phyloP scores from a whole-genome alignment of 2,797 vertebrate species.

The Anguilla megastoma region DNA sequence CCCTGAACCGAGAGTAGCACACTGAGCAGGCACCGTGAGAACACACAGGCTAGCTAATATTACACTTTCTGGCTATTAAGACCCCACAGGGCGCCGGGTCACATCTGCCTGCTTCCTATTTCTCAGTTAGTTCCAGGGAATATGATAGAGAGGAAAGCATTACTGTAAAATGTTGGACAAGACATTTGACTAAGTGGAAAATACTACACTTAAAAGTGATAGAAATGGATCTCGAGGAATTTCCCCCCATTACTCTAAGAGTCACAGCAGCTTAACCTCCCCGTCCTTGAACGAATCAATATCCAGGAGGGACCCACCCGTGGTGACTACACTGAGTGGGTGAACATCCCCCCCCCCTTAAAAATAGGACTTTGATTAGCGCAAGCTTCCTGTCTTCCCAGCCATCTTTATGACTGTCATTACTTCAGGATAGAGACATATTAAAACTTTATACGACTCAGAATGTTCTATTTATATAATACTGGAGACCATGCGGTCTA shows the following conservation, averaged over 20 bases:
- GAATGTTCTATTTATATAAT: slow-evolving; percentile 10
- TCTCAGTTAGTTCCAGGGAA: neutral
- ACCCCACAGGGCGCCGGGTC: neutral
- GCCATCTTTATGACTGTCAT: neutral
- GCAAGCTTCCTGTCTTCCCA: neutral
- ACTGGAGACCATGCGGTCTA: slow-evolving; percentile 5
- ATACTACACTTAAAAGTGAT: neutral
- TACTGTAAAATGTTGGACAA: neutral
- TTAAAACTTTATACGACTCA: slow-evolving; percentile 7
- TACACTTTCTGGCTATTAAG: neutral
- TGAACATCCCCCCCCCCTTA: neutral
- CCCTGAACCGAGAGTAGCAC: neutral
- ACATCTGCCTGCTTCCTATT: neutral
- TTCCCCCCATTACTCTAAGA: neutral
- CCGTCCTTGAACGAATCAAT: neutral
- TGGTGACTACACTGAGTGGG: neutral
- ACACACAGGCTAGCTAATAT: neutral
- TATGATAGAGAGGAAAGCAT: neutral
- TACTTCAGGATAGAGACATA: neutral
- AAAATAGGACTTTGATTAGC: neutral
- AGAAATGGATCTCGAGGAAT: neutral
- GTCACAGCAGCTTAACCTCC: neutral
- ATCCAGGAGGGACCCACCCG: neutral
- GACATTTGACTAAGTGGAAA: neutral
- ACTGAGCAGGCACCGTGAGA: neutral